phyloP scores from a whole-genome alignment of 1,140 invertebrate species.

The Aethina tumida region DNA sequence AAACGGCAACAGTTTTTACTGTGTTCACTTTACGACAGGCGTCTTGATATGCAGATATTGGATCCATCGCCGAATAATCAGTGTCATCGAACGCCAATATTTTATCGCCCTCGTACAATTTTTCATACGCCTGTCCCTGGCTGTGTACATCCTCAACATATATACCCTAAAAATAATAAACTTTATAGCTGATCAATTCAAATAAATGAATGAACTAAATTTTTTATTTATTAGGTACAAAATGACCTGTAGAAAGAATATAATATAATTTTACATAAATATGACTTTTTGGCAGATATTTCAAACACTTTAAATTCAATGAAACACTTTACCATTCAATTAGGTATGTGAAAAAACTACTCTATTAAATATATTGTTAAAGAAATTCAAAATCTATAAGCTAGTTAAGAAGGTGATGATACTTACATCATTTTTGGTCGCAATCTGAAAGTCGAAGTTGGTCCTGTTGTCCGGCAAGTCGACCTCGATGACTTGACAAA shows the following conservation, averaged over 20 bases:
- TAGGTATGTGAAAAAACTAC: no score
- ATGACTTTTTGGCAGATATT: neutral
- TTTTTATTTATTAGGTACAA: neutral
- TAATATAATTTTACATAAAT: slow-evolving; percentile 5
- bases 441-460: slow-evolving; percentile 22
- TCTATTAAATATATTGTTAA: neutral
- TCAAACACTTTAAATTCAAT: slow-evolving; percentile 1
- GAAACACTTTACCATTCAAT: neutral
- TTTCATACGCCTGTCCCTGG: slow-evolving; percentile 29
- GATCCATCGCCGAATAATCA: slow-evolving; percentile 31
- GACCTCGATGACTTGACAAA: slow-evolving; percentile 25
- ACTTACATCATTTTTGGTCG: slow-evolving; percentile 24
- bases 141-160: slow-evolving; percentile 30
- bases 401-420: neutral
- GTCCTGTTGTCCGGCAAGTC: slow-evolving; percentile 17
- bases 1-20: slow-evolving; percentile 23
- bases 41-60: slow-evolving; percentile 28
- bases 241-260: neutral
- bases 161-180: slow-evolving; percentile 31
- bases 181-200: no score
- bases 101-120: slow-evolving; percentile 29
- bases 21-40: slow-evolving; percentile 22
- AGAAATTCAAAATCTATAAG: neutral
- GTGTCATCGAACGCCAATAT: slow-evolving; percentile 32
- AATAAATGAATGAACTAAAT: neutral